Base-by-base conservation (phyloP, 1,140 invertebrate genomes). In the Cotesia vestalis region DNA sequence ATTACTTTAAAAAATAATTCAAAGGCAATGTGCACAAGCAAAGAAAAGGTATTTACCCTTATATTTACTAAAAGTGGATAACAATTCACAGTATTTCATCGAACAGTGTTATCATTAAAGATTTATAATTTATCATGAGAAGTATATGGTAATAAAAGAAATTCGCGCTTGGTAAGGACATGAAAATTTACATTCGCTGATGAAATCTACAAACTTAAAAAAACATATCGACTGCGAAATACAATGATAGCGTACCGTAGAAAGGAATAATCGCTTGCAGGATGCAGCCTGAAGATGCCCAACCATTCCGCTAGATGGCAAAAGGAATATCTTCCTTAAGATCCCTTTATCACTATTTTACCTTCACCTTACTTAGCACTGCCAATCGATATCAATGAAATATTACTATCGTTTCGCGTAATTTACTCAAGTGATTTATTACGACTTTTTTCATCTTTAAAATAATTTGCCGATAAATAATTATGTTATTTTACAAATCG, bases 251-350 rank as follows among this genome's bases (percentile, higher is more conserved):
- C 72, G 62, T 46, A 27, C 17, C 51, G 77, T 67, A 79, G 78
- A 83, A 82, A 75, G 78, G 77, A 76, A 83, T 83, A 20, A 34
- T 79, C 75, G 80, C 73, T 66, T 71, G 57, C 38, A 76, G 75
- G 76, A 80, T 75, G 75, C 76, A 76, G 68, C 35, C 74, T 78
- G 75, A 73, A 78, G 77, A 81, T 87, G 70, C 81, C 69, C 35
- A 60, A 27, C 36, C 40, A 70, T 73, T 80, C 85, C 85, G 81
- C 81, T 80, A 87, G 85, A 87, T 87, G 85, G 85, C 85, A 83
- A 84, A 80, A 76, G 76, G 78, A 77, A 82, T 80, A 71, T 78
- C 79, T 80, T 81, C 79, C 73, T 20, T 67, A 34, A 17, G 5
- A 11, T 36, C 66, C 17, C 46, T 59, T 60, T 38, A 75, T 75